Base-by-base conservation (phyloP, 2,797 vertebrate genomes). In the Rhinogobio ventralis region DNA sequence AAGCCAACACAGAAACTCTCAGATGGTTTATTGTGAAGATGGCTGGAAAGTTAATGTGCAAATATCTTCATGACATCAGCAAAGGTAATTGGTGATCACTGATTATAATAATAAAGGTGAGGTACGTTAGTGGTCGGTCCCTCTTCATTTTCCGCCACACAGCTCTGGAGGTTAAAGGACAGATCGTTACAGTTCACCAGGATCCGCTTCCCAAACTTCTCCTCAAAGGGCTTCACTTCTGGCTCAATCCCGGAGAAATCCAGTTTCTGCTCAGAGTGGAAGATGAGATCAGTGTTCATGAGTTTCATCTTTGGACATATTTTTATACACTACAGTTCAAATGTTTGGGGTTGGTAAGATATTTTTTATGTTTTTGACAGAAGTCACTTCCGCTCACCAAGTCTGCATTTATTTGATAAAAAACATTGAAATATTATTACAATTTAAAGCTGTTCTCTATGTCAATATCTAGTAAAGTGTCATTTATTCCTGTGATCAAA, bases 121-220 rank as follows among this genome's bases (percentile, higher is more conserved):
- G 95, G 17, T 96, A 99, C 98, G 77, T 99, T 99, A 84, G 98
- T 99, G 0, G 98, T 99, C 2, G 98, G 98, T n/a, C 98, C 98
- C 80, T 99, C 98, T 92, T 99, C 98, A 82, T 99, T 99, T 93
- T 99, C 98, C 0, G 98, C 97, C 86, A 99, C 95, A 0, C 98
- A 99, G 94, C 97, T 97, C 90, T 99, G 98, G 90, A 99, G 95
- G 92, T 99, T 99, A 92, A 99, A 99, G 4, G 97, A 95, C 72
- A 99, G 95, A 91, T 99, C 98, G 0, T 99, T 97, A 93, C 98
- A 99, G 92, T 96, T 98, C 88, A 99, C 97, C 81, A 99, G 94
- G 87, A 99, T 94, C 53, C 97, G 96, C 90, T 98, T 99, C 20
- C 97, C 97, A 94, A 97, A 99, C 90, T 98, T 99, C 90, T 99